Percentiles rank a stretch among this genome's conserved stretches.
Evolutionary conservation across 2,797 vertebrate genomes (phyloP).

Genomic region (Hemitrygon akajei): DNA sequence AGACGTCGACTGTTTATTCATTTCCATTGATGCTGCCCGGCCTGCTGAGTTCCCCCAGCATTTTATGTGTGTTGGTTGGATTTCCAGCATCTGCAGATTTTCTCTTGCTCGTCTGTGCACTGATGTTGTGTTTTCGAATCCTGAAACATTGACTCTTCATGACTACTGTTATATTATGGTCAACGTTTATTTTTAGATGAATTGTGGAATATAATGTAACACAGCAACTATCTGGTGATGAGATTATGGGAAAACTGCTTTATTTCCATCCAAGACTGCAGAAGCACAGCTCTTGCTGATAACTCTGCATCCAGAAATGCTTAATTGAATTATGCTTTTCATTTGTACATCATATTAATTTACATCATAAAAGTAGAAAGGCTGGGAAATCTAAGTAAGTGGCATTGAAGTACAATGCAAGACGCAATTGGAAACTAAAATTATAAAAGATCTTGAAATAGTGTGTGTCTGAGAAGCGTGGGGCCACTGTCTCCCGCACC

Average conservation of each 20-base stretch:
- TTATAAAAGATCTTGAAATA: background rate
- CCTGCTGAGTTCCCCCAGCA: no score
- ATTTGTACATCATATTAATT: background rate
- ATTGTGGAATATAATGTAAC: background rate
- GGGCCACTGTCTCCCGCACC: no score
- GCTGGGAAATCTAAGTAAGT: background rate
- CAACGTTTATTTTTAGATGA: background rate
- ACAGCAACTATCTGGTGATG: background rate
- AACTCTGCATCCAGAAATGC: background rate
- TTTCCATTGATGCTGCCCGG: no score
- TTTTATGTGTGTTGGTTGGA: no score
- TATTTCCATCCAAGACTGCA: background rate
- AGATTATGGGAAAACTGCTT: background rate
- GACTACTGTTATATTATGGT: background rate
- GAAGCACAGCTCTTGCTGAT: background rate
- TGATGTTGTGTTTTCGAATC: no score
- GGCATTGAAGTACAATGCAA: background rate
- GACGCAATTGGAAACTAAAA: background rate
- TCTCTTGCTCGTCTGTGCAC: no score
- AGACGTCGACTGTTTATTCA: no score
- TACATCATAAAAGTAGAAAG: background rate
- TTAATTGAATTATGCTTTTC: background rate
- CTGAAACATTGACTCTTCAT: no score
- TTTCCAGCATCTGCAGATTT: no score
- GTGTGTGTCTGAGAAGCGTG: no score